phyloP scores from a whole-genome alignment of 2,113 vertebrate species.

The Echinops telfairi region DNA sequence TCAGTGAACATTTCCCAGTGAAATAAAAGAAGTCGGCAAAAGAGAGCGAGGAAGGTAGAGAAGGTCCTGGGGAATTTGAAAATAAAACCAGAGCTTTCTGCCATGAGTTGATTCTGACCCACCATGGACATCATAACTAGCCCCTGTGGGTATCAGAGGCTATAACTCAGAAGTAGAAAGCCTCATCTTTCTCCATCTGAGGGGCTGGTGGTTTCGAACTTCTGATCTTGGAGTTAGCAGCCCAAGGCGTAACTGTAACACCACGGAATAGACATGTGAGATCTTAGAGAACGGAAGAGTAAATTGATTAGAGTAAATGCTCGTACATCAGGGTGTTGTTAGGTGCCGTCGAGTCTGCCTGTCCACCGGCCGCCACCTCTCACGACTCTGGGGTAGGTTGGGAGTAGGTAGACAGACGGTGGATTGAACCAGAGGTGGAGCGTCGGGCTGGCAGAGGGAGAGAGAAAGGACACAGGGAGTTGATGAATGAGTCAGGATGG shows the following conservation, averaged over 20 bases:
- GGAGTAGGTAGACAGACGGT: background rate
- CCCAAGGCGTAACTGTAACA: too few species aligned
- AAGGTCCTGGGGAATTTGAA: conserved; percentile 19
- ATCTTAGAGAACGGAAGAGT: conserved; percentile 12
- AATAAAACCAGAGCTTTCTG: background rate
- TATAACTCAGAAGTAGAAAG: too few species aligned
- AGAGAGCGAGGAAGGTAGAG: background rate
- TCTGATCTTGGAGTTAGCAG: too few species aligned
- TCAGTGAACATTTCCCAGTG: conserved; percentile 26
- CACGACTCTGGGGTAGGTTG: background rate
- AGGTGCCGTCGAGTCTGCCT: background rate
- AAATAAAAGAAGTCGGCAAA: conserved; percentile 15
- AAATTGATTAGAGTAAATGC: background rate
- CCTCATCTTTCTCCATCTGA: too few species aligned
- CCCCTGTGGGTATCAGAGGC: too few species aligned
- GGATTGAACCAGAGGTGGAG: conserved; percentile 39
- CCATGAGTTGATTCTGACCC: too few species aligned
- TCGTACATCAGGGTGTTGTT: background rate
- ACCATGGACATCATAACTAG: too few species aligned
- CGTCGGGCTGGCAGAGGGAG: background rate
- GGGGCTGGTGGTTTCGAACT: too few species aligned
- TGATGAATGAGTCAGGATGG: background rate
- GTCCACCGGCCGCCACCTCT: background rate
- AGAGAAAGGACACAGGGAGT: background rate
- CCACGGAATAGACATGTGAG: background rate